Evolutionary conservation across 2,797 vertebrate genomes (phyloP).

Genomic region (Falco concolor): DNA sequence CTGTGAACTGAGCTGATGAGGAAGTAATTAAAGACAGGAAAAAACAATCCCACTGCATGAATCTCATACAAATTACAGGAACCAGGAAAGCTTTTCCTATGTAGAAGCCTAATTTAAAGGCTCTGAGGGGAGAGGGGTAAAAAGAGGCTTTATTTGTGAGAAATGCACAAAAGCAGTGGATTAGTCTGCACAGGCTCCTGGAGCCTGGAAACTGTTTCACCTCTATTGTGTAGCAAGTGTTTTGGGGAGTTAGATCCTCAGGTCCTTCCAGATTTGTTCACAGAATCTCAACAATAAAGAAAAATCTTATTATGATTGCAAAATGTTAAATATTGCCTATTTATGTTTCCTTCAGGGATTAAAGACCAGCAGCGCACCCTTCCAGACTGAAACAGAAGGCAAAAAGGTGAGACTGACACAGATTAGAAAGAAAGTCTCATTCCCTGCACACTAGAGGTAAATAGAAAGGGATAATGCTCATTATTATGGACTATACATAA

Average conservation of each 20-base stretch:
- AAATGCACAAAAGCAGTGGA: background rate
- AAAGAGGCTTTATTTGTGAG: background rate
- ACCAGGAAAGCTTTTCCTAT: constrained; percentile 31
- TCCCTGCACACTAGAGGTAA: background rate
- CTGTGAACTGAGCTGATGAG: constrained; percentile 29
- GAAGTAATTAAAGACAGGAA: constrained; percentile 64
- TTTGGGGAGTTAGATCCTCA: background rate
- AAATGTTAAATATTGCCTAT: constrained; percentile 22
- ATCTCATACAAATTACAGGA: constrained; percentile 22
- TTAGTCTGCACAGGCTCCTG: background rate
- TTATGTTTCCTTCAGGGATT: background rate
- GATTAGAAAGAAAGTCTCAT: background rate
- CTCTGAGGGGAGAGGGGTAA: background rate
- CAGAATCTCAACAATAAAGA: background rate
- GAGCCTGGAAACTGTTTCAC: background rate
- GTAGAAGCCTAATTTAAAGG: background rate
- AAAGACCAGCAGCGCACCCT: background rate
- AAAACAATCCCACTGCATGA: constrained; percentile 16
- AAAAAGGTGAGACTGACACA: background rate
- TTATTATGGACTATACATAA: background rate
- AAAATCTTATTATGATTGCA: background rate
- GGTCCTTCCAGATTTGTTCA: background rate
- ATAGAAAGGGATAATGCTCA: background rate
- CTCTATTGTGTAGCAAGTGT: background rate
- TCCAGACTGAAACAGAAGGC: background rate